Percentiles rank a stretch among this genome's conserved stretches.
Conservation (phyloP, 2,888 invertebrate species). For the Dendrolimus houi region DNA sequence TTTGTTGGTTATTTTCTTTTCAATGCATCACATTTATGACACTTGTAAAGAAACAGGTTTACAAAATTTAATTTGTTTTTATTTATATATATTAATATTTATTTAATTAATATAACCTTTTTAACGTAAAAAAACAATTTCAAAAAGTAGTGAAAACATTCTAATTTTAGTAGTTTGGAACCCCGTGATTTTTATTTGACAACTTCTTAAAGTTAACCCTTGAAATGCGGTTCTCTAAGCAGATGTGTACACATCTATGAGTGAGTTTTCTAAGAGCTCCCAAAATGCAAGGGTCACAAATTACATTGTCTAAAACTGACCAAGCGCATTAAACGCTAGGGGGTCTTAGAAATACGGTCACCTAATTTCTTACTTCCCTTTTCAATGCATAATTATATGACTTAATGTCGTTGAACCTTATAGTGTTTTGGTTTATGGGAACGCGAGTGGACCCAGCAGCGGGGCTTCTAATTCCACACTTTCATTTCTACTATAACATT, state of each 20-base stretch:
- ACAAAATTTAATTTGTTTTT: neutral
- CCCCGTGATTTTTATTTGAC: conserved; percentile 26
- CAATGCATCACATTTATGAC: neutral
- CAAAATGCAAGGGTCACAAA: conserved; percentile 44
- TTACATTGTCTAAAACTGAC: conserved; percentile 69
- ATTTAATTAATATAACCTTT: too few species aligned
- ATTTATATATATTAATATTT: too few species aligned
- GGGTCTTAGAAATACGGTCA: conserved; percentile 60
- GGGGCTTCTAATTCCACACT: conserved; percentile 45
- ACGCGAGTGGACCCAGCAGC: conserved; percentile 55
- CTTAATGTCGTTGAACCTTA: conserved; percentile 59
- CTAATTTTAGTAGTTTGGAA: neutral
- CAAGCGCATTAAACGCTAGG: conserved; percentile 56
- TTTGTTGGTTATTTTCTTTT: neutral
- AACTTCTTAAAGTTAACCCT: conserved; percentile 16
- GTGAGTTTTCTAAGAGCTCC: conserved; percentile 38
- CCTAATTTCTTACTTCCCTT: conserved; percentile 63
- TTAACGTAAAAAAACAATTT: too few species aligned
- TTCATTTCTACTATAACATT: conserved; percentile 31
- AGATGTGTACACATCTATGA: conserved; percentile 45
- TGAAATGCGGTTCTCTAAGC: conserved; percentile 18
- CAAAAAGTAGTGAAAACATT: too few species aligned
- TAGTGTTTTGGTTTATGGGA: conserved; percentile 48
- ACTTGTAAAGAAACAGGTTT: neutral
- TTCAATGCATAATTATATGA: conserved; percentile 56